Base-by-base conservation (phyloP, 1,140 invertebrate species). In the Leptonema lineaticorne region DNA sequence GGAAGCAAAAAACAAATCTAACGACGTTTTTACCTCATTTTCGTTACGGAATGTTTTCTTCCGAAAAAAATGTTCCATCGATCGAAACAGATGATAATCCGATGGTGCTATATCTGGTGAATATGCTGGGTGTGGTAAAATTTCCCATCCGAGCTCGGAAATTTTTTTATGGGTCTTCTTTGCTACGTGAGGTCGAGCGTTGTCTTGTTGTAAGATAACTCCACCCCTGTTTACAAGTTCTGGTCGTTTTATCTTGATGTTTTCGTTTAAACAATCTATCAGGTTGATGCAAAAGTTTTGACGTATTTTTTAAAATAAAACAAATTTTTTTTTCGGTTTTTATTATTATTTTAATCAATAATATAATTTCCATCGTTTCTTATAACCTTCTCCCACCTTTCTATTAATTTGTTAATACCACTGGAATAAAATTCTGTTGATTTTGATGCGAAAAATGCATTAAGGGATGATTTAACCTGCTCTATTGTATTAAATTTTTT, bases 221-320 rank as follows among this genome's bases (percentile, higher is more conserved):
- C 30, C 30, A 5, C 11, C 11, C 11, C 30, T 5, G 11, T 33
- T 33, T 5, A 11, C 30, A 5, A 33, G 11, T 6, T 33, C 5
- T 6, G 30, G 30, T 6, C 30, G 30, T 33, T 33, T 33, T 33
- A 33, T 11, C 11, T 33, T 33, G 5, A 57, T 22, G 20, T 57
- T 20, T 20, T 8, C 53, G 29, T 78, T 78, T 68, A 76, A 69
- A 48, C 72, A 66, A 53, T 74, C 62, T n/a, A n/a, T n/a, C n/a
- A n/a, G n/a, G n/a, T n/a, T n/a, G n/a, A n/a, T n/a, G n/a, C n/a
- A n/a, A n/a, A n/a, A n/a, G n/a, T n/a, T n/a, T n/a, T n/a, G n/a
- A n/a, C n/a, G n/a, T n/a, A n/a, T n/a, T n/a, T n/a, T n/a, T n/a
- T n/a, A n/a, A n/a, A n/a, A n/a, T n/a, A n/a, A n/a, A n/a, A n/a